Evolutionary conservation across 2,888 invertebrate genomes (phyloP), one percentile per base, ranked within the genome.

Genomic region (Cephus sareptanus): DNA sequence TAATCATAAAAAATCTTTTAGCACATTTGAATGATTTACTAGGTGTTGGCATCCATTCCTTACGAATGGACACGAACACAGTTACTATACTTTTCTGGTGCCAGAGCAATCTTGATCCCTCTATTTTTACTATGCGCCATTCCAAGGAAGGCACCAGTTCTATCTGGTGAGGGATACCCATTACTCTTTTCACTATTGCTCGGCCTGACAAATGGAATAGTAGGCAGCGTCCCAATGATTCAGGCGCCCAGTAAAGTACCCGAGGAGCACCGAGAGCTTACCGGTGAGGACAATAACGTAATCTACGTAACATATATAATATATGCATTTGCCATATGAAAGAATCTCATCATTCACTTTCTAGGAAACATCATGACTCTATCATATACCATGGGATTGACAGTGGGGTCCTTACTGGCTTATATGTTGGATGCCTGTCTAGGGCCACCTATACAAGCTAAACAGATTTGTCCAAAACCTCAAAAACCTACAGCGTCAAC

Each of bases 191-290:
- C 95, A 12, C 89, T 95, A 86, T 86, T 95, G 1, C 92, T 98
- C 80, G 98, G 98, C 1, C 93, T 97, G 33, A 95, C 96, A 74
- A 98, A 98, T 87, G 98, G 98, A 0, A 93, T 98, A 73, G 95
- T 98, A 77, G 98, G 98, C 6, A 97, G 97, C 80, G 95, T 98
- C 40, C 98, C 98, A 3, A 98, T 98, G 97, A 97, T 98, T 87
- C 94, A 97, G 88, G 98, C 98, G 1, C 97, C 98, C 1, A 95
- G 95, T 74, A 95, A 96, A 88, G 97, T 98, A 9, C 95, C 96
- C 23, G 96, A 97, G 79, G 96, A 97, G 76, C 95, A 97, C 84
- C 94, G 97, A 71, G 98, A 98, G 92, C 94, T 98, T 11, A 96
- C 97, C 80, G 98, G 98, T 95, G 92, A 88, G 84, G 23, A 23